A percentile compares a stretch with the other conserved stretches of the same genome.
These are phyloP conservation scores for Leptestheria dahalacensis DNA, from an alignment of 1,140 invertebrate species.

Conservation along the genomic window DNA sequence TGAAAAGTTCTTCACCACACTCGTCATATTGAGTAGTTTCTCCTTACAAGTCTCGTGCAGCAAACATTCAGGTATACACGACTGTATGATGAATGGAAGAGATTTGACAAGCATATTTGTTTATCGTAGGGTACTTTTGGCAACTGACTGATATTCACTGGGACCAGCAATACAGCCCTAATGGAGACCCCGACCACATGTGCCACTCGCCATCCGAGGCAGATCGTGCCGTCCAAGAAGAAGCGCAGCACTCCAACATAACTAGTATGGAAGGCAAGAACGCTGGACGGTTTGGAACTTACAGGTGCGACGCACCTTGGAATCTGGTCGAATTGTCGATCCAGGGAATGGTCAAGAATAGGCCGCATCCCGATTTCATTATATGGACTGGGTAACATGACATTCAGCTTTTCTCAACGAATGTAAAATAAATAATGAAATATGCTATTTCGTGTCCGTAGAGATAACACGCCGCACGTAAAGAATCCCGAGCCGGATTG, in stretches of 20 bases:
- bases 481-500: slow-evolving; percentile 22
- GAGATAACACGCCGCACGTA: slow-evolving; percentile 30
- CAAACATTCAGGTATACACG: neutral
- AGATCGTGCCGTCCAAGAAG: neutral
- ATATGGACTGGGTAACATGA: slow-evolving; percentile 78
- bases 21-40: slow-evolving; percentile 1
- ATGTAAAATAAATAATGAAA: neutral
- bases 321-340: slow-evolving; percentile 67
- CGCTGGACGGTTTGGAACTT: slow-evolving; percentile 42
- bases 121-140: slow-evolving; percentile 78
- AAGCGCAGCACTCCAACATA: neutral
- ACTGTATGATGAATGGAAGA: too few relatives aligned
- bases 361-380: slow-evolving; percentile 64
- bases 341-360: slow-evolving; percentile 58
- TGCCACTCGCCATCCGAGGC: slow-evolving; percentile 7
- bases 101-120: slow-evolving; percentile 22
- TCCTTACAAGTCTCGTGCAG: neutral
- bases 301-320: slow-evolving; percentile 74
- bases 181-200: slow-evolving; percentile 37
- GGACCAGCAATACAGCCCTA: slow-evolving; percentile 56
- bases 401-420: neutral
- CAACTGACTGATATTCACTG: slow-evolving; percentile 82
- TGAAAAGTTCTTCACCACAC: neutral
- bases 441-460: slow-evolving; percentile 18
- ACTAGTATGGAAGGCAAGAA: neutral